Percentiles rank a stretch among this genome's conserved stretches.
phyloP scores from a whole-genome alignment of 2,797 vertebrate species.

The Hylomyscus alleni region DNA sequence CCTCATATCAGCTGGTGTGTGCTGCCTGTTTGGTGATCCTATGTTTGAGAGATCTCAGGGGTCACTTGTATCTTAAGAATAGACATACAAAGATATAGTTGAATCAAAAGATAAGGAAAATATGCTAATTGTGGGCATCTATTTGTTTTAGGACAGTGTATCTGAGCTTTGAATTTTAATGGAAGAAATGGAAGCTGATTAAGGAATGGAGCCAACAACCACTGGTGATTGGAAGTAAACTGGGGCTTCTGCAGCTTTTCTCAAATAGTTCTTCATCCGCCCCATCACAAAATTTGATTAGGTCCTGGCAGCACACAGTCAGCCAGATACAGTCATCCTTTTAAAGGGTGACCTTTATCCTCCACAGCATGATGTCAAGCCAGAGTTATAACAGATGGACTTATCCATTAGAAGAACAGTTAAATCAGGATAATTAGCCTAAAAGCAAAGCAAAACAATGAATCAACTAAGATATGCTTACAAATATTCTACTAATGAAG shows the following conservation, averaged over 20 bases:
- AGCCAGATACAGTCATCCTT: neutral
- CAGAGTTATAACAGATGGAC: slow-evolving; percentile 24
- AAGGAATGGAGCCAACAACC: neutral
- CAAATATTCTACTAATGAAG: neutral
- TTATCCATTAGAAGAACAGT: neutral
- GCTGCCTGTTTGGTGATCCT: too few relatives aligned
- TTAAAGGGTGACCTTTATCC: neutral
- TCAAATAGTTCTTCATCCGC: neutral
- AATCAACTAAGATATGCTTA: slow-evolving; percentile 20
- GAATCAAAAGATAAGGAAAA: neutral
- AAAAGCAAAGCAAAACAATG: slow-evolving; percentile 54
- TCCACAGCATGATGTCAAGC: slow-evolving; percentile 12
- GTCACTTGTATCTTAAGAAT: neutral
- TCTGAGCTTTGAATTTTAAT: neutral
- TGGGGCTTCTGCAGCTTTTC: neutral
- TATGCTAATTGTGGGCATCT: neutral
- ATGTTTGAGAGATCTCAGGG: too few relatives aligned
- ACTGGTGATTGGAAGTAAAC: neutral
- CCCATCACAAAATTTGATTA: neutral
- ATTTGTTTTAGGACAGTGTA: neutral
- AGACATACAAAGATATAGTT: neutral
- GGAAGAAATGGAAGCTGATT: neutral
- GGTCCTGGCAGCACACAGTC: neutral
- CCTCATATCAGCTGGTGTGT: too few relatives aligned
- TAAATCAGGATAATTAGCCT: neutral